phyloP scores from a whole-genome alignment of 2,113 vertebrate species.

The Girardinichthys multiradiatus region DNA sequence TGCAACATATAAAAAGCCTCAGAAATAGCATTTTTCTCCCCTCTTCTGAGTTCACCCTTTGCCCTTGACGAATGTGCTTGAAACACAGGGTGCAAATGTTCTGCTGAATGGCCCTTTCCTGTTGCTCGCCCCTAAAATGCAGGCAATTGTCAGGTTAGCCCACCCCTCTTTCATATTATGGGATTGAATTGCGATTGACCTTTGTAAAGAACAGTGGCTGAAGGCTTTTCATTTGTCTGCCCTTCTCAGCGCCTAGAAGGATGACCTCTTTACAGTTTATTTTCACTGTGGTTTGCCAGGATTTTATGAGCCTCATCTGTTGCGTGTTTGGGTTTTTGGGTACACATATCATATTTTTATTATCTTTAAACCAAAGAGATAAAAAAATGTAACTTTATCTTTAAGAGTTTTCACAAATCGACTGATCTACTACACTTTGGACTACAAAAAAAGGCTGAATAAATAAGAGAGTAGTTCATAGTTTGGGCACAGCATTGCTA shows the following conservation, averaged over 20 bases:
- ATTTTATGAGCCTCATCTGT: constrained; percentile 56
- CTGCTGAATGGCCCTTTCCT: constrained; percentile 77
- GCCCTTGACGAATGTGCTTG: constrained; percentile 74
- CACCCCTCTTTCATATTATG: constrained; percentile 60
- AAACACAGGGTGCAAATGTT: constrained; percentile 70
- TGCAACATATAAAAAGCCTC: constrained; percentile 57
- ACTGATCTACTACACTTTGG: constrained; percentile 34
- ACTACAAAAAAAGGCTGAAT: constrained; percentile 52
- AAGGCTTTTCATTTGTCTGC: constrained; percentile 76
- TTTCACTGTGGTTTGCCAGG: constrained; percentile 69
- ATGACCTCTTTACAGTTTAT: constrained; percentile 63
- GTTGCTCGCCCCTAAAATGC: constrained; percentile 74
- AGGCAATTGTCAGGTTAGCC: constrained; percentile 62
- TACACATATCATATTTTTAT: constrained; percentile 9
- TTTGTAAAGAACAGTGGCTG: constrained; percentile 82
- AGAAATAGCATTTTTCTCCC: constrained; percentile 48
- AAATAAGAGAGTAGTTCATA: constrained; percentile 48
- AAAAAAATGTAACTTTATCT: constrained; percentile 11
- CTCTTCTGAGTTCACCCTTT: constrained; percentile 59
- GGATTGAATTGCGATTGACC: constrained; percentile 83
- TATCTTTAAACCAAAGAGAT: constrained; percentile 11
- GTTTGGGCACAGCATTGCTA: constrained; percentile 65
- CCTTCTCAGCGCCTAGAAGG: constrained; percentile 66
- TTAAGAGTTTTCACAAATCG: constrained; percentile 34
- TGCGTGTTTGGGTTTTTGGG: constrained; percentile 17